Evolutionary conservation across 2,113 vertebrate genomes (phyloP).

Genomic region (Lepus timidus): DNA sequence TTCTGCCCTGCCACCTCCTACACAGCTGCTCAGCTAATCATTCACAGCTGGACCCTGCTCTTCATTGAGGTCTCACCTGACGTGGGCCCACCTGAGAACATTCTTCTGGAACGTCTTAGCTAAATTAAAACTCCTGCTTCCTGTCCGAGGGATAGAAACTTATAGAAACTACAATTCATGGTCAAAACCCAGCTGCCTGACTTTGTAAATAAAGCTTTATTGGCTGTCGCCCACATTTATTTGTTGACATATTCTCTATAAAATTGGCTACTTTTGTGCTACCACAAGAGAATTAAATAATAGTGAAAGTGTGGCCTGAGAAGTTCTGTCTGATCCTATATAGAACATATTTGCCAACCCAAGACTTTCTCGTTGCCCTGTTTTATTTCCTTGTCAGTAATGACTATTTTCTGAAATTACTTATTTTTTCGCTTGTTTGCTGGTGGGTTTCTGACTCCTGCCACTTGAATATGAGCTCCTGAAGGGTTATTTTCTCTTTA

Average conservation of each 20-base stretch:
- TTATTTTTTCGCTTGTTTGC: neutral
- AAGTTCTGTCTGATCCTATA: neutral
- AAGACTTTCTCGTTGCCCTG: neutral
- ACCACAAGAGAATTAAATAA: neutral
- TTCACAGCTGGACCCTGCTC: neutral
- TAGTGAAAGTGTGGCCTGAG: neutral
- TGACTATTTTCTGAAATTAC: neutral
- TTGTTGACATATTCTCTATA: neutral
- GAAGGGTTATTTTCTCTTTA: neutral
- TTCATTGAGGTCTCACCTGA: neutral
- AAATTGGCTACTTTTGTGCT: neutral
- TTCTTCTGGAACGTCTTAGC: neutral
- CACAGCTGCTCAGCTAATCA: neutral
- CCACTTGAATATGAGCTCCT: neutral
- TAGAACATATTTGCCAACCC: neutral
- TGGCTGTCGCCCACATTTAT: neutral
- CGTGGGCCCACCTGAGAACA: neutral
- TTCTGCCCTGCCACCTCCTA: neutral
- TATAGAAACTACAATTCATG: accelerated
- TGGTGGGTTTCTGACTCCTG: neutral
- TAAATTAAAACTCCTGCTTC: neutral
- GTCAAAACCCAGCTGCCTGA: neutral
- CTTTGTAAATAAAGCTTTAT: conserved; percentile 73
- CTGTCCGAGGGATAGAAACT: too few relatives aligned
- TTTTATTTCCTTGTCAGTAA: neutral